Conservation (phyloP, 2,888 invertebrate genomes). For the Zaprionus bogoriensis region DNA sequence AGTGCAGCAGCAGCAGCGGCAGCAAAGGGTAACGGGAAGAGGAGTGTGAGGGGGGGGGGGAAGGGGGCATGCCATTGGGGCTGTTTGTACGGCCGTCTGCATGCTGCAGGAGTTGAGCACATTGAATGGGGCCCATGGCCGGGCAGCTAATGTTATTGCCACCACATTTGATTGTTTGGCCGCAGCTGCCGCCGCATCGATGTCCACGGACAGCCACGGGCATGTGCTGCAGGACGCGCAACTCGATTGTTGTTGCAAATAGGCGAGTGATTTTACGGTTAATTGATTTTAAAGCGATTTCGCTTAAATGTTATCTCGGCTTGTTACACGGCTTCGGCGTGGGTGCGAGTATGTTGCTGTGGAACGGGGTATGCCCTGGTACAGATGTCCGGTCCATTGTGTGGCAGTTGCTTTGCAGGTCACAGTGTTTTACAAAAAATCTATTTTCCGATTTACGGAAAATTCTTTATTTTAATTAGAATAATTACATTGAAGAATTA, state of each 20-base stretch:
- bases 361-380: constrained; percentile 10
- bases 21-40: too few species aligned
- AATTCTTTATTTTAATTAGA: too few species aligned
- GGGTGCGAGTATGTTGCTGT: background rate
- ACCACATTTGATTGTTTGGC: constrained; percentile 70
- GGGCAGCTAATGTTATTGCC: constrained; percentile 68
- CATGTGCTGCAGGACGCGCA: constrained; percentile 42
- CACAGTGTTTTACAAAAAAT: background rate
- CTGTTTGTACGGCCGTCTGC: constrained; percentile 43
- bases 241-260: constrained; percentile 71
- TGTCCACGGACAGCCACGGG: constrained; percentile 34
- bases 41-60: background rate
- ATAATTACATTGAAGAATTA: too few species aligned
- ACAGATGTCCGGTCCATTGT: constrained; percentile 1
- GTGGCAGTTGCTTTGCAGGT: background rate
- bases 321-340: constrained; percentile 31
- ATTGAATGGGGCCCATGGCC: background rate
- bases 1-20: background rate
- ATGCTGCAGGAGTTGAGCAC: constrained; percentile 23
- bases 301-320: constrained; percentile 76
- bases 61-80: constrained; percentile 1
- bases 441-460: background rate
- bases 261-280: constrained; percentile 82
- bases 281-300: constrained; percentile 82
- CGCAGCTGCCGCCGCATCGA: constrained; percentile 33